phyloP scores from a whole-genome alignment of 2,113 vertebrate species.

The Eurystomus gularis region DNA sequence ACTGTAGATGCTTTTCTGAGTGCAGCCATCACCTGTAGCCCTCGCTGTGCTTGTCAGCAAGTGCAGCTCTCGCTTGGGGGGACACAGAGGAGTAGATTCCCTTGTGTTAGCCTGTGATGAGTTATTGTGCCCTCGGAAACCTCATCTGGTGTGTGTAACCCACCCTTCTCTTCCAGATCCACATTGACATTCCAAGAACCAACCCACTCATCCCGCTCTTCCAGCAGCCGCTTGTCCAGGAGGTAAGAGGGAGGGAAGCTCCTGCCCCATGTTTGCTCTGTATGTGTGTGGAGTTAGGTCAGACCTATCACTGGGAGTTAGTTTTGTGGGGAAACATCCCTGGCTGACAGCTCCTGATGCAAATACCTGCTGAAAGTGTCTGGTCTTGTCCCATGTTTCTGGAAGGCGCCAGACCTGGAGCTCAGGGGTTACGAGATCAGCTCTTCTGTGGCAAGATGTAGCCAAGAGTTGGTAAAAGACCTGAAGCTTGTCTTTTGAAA shows the following conservation, averaged over 20 bases:
- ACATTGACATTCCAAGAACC: constrained; percentile 98
- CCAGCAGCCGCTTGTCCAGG: constrained; percentile 94
- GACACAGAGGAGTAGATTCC: not conserved
- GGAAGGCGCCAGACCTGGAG: not conserved
- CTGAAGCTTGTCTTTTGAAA: not conserved
- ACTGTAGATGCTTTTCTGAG: not conserved
- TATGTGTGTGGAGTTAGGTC: not conserved
- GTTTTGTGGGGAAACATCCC: not conserved
- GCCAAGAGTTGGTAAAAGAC: not conserved
- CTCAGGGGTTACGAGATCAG: not conserved
- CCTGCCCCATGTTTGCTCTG: not conserved
- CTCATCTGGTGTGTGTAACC: not conserved
- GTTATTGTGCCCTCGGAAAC: not conserved
- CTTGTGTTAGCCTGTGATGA: not conserved
- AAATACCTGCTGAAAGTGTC: not conserved
- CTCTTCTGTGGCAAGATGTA: not conserved
- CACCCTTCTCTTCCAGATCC: constrained; percentile 82
- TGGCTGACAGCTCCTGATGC: not conserved
- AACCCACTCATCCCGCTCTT: constrained; percentile 97
- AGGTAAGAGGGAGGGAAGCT: constrained; percentile 79
- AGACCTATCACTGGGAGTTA: not conserved
- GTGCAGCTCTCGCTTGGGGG: not conserved
- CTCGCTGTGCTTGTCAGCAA: not conserved
- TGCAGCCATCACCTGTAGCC: not conserved
- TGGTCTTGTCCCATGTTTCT: not conserved